phyloP scores from a whole-genome alignment of 2,113 vertebrate species.

The Sciurus niger region DNA sequence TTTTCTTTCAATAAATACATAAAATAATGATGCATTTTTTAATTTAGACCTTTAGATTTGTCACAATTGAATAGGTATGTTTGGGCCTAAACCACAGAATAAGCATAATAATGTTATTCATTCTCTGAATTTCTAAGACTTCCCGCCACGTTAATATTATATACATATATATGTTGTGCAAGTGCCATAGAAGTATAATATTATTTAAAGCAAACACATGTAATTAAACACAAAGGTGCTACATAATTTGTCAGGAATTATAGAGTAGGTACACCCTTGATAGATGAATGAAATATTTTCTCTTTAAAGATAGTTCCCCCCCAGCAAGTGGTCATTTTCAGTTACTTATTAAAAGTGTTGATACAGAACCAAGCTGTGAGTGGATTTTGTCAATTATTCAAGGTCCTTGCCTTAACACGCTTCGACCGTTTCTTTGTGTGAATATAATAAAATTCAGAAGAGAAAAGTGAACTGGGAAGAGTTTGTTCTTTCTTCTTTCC shows the following conservation, averaged over 20 bases:
- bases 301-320: background rate
- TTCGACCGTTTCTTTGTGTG: background rate
- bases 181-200: background rate
- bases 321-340: background rate
- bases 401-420: background rate
- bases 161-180: background rate
- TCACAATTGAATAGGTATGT: background rate
- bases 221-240: conserved; percentile 6
- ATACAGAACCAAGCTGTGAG: background rate
- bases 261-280: background rate
- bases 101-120: background rate
- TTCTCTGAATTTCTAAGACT: background rate
- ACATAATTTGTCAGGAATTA: background rate
- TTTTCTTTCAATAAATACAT: background rate
- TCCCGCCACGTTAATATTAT: background rate
- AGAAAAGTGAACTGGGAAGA: background rate
- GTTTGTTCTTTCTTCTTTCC: background rate
- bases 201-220: background rate
- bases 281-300: background rate
- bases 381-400: background rate
- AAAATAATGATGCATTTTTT: conserved; percentile 36
- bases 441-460: background rate
- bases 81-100: background rate
- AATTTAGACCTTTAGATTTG: background rate
- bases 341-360: background rate